Evolutionary conservation across 2,888 invertebrate genomes (phyloP).

Genomic region (Acronicta leporina): DNA sequence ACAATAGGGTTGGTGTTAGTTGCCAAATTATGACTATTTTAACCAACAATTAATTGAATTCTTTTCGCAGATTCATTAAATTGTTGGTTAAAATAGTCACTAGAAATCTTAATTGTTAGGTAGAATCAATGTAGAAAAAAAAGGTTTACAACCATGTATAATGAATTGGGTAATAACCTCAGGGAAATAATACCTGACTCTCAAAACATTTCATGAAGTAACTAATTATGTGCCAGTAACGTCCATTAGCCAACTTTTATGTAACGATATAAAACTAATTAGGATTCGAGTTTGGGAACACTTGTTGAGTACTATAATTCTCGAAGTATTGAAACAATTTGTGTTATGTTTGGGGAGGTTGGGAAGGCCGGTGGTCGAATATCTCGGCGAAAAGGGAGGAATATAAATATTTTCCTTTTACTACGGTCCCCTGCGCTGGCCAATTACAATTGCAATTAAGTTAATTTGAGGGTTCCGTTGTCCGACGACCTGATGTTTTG

Average conservation of each 20-base stretch:
- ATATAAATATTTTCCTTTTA: slow-evolving; percentile 82
- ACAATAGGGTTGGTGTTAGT: slow-evolving; percentile 24
- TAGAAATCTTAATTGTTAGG: too few relatives aligned
- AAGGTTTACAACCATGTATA: slow-evolving; percentile 6
- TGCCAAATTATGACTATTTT: slow-evolving; percentile 29
- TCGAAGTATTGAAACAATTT: slow-evolving; percentile 57
- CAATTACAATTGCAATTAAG: slow-evolving; percentile 84
- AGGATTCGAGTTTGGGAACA: slow-evolving; percentile 33
- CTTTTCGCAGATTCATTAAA: too few relatives aligned
- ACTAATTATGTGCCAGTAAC: slow-evolving; percentile 44
- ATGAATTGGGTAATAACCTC: neutral
- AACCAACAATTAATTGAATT: too few relatives aligned
- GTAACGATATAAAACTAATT: slow-evolving; percentile 41
- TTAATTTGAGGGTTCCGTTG: slow-evolving; percentile 79
- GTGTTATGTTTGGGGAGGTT: slow-evolving; percentile 42
- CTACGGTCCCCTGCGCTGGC: slow-evolving; percentile 72
- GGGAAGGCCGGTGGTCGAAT: slow-evolving; percentile 27
- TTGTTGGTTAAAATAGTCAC: too few relatives aligned
- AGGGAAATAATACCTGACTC: slow-evolving; percentile 25
- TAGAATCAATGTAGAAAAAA: neutral
- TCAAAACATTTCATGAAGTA: slow-evolving; percentile 32
- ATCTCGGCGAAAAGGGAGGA: slow-evolving; percentile 52
- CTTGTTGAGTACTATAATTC: slow-evolving; percentile 49
- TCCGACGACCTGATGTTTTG: slow-evolving; percentile 67
- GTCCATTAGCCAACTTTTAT: slow-evolving; percentile 37